Evolutionary conservation across 2,888 invertebrate genomes (phyloP).

Genomic region (Drosophila kuntzei): DNA sequence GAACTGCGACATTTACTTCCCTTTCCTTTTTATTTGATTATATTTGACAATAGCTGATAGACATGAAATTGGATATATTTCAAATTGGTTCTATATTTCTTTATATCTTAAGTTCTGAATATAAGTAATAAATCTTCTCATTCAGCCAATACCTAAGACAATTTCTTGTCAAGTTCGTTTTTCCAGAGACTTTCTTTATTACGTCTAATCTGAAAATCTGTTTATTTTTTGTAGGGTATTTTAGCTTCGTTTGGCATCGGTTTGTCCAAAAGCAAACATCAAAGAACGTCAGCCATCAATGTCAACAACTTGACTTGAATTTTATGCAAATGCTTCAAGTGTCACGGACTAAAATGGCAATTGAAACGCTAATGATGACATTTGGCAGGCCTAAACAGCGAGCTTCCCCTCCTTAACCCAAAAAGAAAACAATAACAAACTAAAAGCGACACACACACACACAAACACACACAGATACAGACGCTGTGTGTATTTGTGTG

Average conservation of each 20-base stretch:
- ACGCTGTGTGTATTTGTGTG: slow-evolving; percentile 41
- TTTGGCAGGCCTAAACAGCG: slow-evolving; percentile 77
- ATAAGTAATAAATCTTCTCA: too few relatives aligned
- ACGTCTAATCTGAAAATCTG: slow-evolving; percentile 15
- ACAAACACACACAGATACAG: slow-evolving; percentile 7
- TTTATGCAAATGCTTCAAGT: slow-evolving; percentile 77
- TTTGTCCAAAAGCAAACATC: slow-evolving; percentile 56
- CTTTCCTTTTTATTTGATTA: not conserved
- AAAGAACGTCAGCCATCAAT: slow-evolving; percentile 61
- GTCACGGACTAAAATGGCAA: slow-evolving; percentile 80
- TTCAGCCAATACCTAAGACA: not conserved
- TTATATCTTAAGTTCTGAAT: too few relatives aligned
- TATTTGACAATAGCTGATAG: not conserved
- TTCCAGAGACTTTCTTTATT: not conserved
- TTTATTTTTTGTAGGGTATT: slow-evolving; percentile 42
- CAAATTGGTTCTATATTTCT: too few relatives aligned
- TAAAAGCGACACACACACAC: slow-evolving; percentile 61
- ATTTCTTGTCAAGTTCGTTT: not conserved
- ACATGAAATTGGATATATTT: not conserved
- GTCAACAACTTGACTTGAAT: slow-evolving; percentile 74
- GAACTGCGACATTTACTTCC: not conserved
- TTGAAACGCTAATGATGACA: slow-evolving; percentile 82
- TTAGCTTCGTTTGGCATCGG: slow-evolving; percentile 13
- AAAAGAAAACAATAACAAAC: slow-evolving; percentile 74
- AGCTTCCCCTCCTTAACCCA: not conserved